These are phyloP conservation scores for Rhagium mordax DNA, from an alignment of 2,888 invertebrate genomes.

Conservation along the genomic window DNA sequence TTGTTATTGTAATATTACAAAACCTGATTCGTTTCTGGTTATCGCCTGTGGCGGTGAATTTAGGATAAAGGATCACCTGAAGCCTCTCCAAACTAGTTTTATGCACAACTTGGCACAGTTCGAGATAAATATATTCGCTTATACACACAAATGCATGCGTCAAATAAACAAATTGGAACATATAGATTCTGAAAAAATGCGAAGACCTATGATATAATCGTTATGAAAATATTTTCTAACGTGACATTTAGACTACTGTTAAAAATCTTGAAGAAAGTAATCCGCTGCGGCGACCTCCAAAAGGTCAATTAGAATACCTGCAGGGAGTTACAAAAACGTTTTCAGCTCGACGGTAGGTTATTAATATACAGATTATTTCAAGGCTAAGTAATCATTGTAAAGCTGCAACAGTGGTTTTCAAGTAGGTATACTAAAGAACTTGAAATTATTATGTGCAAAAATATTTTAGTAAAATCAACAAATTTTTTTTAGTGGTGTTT, in stretches of 20 bases:
- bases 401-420: neutral
- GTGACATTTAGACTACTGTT: neutral
- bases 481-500: no score
- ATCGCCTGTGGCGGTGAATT: neutral
- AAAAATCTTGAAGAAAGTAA: slow-evolving; percentile 5
- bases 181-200: neutral
- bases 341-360: neutral
- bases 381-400: neutral
- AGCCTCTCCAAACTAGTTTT: neutral
- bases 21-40: neutral
- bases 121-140: no score
- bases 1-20: neutral
- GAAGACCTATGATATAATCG: neutral
- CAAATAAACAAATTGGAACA: neutral
- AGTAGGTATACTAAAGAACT: neutral
- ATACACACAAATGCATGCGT: neutral
- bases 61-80: neutral
- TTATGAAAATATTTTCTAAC: neutral
- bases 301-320: slow-evolving; percentile 14
- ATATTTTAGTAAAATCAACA: no score
- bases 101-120: neutral
- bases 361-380: slow-evolving; percentile 12
- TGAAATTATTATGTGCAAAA: neutral
- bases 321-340: slow-evolving; percentile 8
- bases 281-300: slow-evolving; percentile 1